These are phyloP conservation scores for Pelobates fuscus DNA, from an alignment of 2,113 vertebrate species.

Conservation along the genomic window DNA sequence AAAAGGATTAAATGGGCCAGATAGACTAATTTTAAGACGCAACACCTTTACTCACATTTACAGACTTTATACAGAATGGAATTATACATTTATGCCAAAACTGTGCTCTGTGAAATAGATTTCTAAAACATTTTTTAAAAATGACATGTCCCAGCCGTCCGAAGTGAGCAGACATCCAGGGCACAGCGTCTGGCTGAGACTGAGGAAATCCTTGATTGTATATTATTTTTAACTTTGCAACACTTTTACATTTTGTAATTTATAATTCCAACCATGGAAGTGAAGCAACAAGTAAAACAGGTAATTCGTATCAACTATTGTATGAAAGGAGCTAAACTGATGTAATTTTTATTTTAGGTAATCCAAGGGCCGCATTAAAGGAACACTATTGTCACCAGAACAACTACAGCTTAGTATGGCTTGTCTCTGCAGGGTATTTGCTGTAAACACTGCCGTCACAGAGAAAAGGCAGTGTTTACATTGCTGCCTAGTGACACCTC, in stretches of 20 bases:
- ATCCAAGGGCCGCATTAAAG: no score
- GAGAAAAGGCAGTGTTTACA: no score
- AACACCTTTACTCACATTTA: constrained; percentile 28
- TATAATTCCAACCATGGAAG: constrained; percentile 25
- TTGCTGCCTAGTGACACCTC: no score
- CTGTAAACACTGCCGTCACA: no score
- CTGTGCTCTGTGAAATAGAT: constrained; percentile 10
- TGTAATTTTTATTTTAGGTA: no score
- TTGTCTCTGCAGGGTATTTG: no score
- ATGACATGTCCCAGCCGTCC: constrained; percentile 38
- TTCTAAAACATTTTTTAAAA: background rate
- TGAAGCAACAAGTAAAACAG: constrained; percentile 22
- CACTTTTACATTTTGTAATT: constrained; percentile 23
- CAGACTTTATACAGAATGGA: constrained; percentile 27
- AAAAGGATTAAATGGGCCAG: background rate
- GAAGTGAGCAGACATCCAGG: constrained; percentile 23
- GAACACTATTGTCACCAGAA: no score
- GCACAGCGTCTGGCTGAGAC: constrained; percentile 30
- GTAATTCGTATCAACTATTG: background rate
- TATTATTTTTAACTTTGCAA: constrained; percentile 21
- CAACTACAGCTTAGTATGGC: no score
- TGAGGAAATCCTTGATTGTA: constrained; percentile 3
- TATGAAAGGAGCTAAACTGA: no score
- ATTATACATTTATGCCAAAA: constrained; percentile 38
- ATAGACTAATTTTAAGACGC: background rate